Base-by-base conservation (phyloP, 2,888 invertebrate genomes). In the Marronus borbonicus region DNA sequence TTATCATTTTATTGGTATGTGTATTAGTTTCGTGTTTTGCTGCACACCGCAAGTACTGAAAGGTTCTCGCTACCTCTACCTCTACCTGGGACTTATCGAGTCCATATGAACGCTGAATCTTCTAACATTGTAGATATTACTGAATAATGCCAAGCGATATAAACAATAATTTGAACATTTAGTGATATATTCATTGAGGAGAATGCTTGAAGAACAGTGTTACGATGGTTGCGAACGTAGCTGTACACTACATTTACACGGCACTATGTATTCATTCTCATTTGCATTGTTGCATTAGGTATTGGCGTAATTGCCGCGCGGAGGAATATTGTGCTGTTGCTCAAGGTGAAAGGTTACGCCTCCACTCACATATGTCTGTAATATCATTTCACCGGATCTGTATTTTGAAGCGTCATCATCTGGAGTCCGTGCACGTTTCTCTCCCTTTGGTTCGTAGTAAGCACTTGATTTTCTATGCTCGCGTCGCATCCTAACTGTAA, bases 331-430 rank as follows among this genome's bases (percentile, higher is more conserved):
- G 72, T 60, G 72, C 55, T 58, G 55, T 68, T 68, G 68, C 65
- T 78, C 77, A 78, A 78, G 77, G 77, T 78, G 77, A 78, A 78
- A 78, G 77, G 77, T 78, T 55, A 65, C 77, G 55, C 77, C 77
- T 78, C 72, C 65, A 65, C 74, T 78, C 74, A 78, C 74, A 76
- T 76, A 58, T 68, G 68, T 12, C 28, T 68, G 68, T 58, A 76
- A 78, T 72, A 78, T 78, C 77, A 62, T 74, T 74, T 74, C 72
- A 49, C 72, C 72, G 60, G 58, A 74, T 74, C 72, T 74, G 44
- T 60, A 44, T 74, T 44, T 17, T 55, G 17, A 44, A 65, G 17
- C 65, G 17, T 36, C 69, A 55, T 70, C 70, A 44, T 68, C 68
- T 31, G 62, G 28, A 68, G 28, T 68, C 60, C 39, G 44, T n/a